Evolutionary conservation across 2,113 vertebrate species (phyloP), one percentile per base, ranked within the genome.

Genomic region (Oreocharis arfaki): DNA sequence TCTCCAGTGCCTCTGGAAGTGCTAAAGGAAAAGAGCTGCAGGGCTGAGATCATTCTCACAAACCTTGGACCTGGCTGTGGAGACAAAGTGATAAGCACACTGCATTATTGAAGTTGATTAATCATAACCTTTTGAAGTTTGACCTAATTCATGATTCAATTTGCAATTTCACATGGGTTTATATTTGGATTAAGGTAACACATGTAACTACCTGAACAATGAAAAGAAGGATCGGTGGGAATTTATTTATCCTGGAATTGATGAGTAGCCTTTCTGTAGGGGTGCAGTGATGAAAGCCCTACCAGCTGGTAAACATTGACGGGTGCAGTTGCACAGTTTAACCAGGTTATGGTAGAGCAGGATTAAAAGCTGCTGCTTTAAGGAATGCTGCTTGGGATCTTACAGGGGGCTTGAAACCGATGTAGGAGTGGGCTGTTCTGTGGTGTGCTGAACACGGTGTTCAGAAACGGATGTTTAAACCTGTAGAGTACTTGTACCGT

Each of bases 401-500:
- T 61, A 3, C 14, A 33, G 33, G 17, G 74, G 65, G 42, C 47
- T 84, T 46, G 47, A 39, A 87, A 50, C 13, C 52, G 30, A 21
- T 16, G 44, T 33, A 35, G 39, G 18, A 59, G 18, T 10, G 61
- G 44, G 44, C n/a, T 32, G 5, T n/a, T 77, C 52, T 52, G 50
- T 78, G 63, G 39, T 71, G 55, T 44, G 19, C 32, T 50, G 13
- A 78, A 30, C 37, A 23, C 10, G 11, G 9, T n/a, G 26, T 52
- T 82, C 69, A 30, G 47, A 63, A 78, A n/a, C 24, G 10, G 35
- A 21, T 83, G 44, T 56, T 78, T 56, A n/a, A 69, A 33, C 28
- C 19, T 1, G 26, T 1, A 20, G 82, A 20, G 56, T 33, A 1
- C 21, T 37, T 39, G 37, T 9, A 5, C 12, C 0, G 7, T 22